Evolutionary conservation across 2,113 vertebrate genomes (phyloP).

Genomic region (Grammomys surdaster): DNA sequence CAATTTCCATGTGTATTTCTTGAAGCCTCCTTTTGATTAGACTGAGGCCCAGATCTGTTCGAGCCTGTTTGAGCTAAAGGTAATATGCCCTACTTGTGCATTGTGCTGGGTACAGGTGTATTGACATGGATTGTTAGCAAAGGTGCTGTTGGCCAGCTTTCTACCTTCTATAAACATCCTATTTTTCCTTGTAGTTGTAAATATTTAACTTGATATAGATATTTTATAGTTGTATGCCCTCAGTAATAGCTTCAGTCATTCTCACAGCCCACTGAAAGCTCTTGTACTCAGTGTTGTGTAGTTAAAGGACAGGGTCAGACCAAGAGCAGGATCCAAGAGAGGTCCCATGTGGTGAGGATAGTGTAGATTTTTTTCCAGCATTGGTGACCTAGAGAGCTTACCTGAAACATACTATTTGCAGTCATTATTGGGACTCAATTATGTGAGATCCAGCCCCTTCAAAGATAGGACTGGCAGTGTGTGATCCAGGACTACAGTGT

Average conservation of each 20-base stretch:
- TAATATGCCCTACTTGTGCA: not conserved
- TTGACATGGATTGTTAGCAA: not conserved
- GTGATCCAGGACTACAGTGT: not conserved
- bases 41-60: not conserved
- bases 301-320: not conserved
- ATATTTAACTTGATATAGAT: not conserved
- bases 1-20: not conserved
- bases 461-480: not conserved
- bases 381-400: not conserved
- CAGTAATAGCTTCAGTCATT: not conserved
- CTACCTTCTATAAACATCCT: not conserved
- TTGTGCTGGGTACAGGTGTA: not conserved
- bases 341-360: not conserved
- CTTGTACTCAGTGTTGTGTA: not conserved
- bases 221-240: not conserved
- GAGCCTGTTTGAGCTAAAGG: not conserved
- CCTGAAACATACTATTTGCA: not conserved
- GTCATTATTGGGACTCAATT: not conserved
- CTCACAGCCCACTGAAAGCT: not conserved
- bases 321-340: not conserved
- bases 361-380: not conserved
- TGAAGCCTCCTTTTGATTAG: not conserved
- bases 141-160: not conserved
- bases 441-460: not conserved
- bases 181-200: not conserved